Conservation (phyloP, 2,797 vertebrate genomes). For the Enteromius unitaeniatus region DNA sequence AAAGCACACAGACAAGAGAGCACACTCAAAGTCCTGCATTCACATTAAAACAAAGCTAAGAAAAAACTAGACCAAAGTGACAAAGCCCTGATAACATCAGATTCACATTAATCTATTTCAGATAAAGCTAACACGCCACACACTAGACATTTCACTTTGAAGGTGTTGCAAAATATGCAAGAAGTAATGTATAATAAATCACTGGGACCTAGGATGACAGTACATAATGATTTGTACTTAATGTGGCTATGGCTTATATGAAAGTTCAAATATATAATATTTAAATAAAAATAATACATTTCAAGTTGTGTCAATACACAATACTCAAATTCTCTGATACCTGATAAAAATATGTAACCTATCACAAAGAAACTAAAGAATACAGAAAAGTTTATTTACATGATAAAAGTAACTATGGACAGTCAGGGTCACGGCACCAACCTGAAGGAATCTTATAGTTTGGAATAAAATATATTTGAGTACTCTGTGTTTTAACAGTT, state of each 20-base stretch:
- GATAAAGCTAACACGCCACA: too few species aligned
- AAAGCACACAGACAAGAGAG: too few species aligned
- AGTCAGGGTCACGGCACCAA: conserved; percentile 33
- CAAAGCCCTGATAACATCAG: too few species aligned
- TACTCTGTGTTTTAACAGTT: conserved; percentile 31
- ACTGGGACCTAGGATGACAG: not conserved
- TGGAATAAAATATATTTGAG: not conserved
- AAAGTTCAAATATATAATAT: not conserved
- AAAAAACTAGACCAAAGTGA: too few species aligned
- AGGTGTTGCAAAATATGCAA: too few species aligned
- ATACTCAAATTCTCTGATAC: not conserved
- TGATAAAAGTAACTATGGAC: conserved; percentile 22
- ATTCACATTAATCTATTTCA: too few species aligned
- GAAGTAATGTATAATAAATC: too few species aligned
- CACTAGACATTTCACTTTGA: not conserved
- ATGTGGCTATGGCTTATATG: too few species aligned
- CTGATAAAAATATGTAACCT: not conserved
- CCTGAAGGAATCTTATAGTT: conserved; percentile 9
- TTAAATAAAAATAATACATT: not conserved
- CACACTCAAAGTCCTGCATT: too few species aligned
- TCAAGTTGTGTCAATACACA: not conserved
- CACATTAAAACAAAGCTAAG: too few species aligned
- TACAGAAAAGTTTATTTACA: not conserved
- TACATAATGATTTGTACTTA: not conserved
- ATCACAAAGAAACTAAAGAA: not conserved